A percentile compares a stretch with the other conserved stretches of the same genome.
Conservation (phyloP, 2,113 vertebrate species). For the Smithornis capensis region DNA sequence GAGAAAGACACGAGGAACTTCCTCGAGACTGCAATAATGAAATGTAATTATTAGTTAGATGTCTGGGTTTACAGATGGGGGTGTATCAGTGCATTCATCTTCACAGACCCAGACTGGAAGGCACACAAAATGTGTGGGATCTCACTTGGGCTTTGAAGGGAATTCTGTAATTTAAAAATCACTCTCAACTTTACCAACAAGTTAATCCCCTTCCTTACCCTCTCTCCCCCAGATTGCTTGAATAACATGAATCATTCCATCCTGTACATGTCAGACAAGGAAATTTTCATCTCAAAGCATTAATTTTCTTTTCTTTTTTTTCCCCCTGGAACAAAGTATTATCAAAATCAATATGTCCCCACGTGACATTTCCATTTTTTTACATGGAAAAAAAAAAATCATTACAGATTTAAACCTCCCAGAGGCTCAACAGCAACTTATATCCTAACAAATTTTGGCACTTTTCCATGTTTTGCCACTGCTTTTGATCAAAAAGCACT, state of each 20-base stretch:
- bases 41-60: neutral
- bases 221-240: neutral
- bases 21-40: neutral
- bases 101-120: neutral
- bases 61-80: neutral
- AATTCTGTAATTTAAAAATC: neutral
- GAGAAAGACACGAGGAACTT: neutral
- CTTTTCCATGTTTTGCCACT: neutral
- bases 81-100: neutral
- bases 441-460: no score
- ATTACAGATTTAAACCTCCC: neutral
- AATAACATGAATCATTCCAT: constrained; percentile 8
- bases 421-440: neutral
- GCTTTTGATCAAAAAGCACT: neutral
- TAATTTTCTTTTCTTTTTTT: neutral
- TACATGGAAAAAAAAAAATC: neutral
- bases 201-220: neutral
- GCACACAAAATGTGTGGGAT: neutral
- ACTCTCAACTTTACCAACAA: neutral
- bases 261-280: neutral
- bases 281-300: neutral
- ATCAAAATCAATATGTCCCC: neutral
- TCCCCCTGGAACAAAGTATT: neutral
- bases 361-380: neutral
- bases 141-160: neutral